Evolutionary conservation across 2,888 invertebrate genomes (phyloP).

Genomic region (Noctua comes): DNA sequence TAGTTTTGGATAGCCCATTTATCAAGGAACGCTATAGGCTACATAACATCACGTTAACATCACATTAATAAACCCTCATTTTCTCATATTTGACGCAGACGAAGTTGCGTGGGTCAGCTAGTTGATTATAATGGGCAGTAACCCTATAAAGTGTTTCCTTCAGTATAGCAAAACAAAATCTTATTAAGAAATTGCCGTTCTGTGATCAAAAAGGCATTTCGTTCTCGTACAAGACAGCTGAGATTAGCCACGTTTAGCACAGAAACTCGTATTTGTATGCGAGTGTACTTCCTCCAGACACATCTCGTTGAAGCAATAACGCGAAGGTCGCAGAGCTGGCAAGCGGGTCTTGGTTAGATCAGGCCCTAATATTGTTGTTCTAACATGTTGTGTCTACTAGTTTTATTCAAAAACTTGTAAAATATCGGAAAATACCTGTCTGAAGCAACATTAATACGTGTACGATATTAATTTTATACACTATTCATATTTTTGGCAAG

Average conservation of each 20-base stretch:
- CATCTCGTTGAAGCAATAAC: slow-evolving; percentile 27
- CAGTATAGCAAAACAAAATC: background rate
- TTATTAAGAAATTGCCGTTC: background rate
- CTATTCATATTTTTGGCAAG: background rate
- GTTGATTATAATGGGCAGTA: background rate
- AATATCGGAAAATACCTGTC: background rate
- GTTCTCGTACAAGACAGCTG: background rate
- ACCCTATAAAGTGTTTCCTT: too few relatives aligned
- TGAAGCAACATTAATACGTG: background rate
- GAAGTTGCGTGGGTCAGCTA: too few relatives aligned
- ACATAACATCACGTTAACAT: too few relatives aligned
- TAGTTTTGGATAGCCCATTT: too few relatives aligned
- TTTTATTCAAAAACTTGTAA: background rate
- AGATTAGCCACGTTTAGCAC: background rate
- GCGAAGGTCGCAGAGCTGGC: slow-evolving; percentile 27
- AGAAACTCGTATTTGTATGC: background rate
- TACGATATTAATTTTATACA: background rate
- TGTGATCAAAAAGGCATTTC: background rate
- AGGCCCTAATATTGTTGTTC: background rate
- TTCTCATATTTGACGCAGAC: too few relatives aligned
- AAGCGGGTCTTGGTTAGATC: background rate
- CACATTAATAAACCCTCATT: too few relatives aligned
- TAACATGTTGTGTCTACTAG: background rate
- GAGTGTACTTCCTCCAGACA: slow-evolving; percentile 21
- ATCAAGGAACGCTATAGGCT: too few relatives aligned